These are phyloP conservation scores for Helicoverpa zea DNA, from an alignment of 1,140 invertebrate genomes.

Conservation along the genomic window DNA sequence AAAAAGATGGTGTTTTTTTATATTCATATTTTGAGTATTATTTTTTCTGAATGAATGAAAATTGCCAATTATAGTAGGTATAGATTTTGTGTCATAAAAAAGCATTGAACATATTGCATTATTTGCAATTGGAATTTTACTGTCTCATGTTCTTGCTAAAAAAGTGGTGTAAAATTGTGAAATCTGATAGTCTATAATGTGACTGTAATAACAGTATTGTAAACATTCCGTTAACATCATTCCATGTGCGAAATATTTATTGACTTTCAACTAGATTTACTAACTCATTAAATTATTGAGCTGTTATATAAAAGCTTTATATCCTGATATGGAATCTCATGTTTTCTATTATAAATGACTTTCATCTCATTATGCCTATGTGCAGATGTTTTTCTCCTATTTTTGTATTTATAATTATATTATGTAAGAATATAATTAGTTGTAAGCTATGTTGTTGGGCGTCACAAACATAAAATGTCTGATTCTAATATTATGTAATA, in stretches of 20 bases:
- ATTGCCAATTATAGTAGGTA: neutral
- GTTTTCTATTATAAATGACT: conserved; percentile 7
- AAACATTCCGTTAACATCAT: conserved; percentile 44
- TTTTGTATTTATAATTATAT: conserved; percentile 17
- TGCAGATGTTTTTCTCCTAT: conserved; percentile 15
- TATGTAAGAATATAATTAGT: conserved; percentile 5
- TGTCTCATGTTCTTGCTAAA: neutral
- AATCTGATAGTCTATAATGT: neutral
- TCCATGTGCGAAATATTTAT: conserved; percentile 27
- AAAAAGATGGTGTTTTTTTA: conserved; percentile 49
- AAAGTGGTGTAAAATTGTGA: neutral
- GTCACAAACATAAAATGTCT: conserved; percentile 32
- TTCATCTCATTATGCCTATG: neutral
- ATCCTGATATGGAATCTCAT: conserved; percentile 14
- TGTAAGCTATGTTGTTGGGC: conserved; percentile 4
- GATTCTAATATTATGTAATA: conserved; percentile 2
- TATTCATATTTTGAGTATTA: conserved; percentile 16
- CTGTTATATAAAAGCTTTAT: neutral
- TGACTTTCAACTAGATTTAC: conserved; percentile 2
- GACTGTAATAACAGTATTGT: neutral
- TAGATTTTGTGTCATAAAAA: conserved; percentile 3
- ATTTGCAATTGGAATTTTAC: neutral
- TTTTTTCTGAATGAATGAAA: neutral
- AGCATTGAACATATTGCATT: conserved; percentile 1
- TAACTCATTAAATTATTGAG: neutral